These are phyloP conservation scores for Seriola aureovittata DNA, from an alignment of 2,113 vertebrate genomes.

Conservation along the genomic window DNA sequence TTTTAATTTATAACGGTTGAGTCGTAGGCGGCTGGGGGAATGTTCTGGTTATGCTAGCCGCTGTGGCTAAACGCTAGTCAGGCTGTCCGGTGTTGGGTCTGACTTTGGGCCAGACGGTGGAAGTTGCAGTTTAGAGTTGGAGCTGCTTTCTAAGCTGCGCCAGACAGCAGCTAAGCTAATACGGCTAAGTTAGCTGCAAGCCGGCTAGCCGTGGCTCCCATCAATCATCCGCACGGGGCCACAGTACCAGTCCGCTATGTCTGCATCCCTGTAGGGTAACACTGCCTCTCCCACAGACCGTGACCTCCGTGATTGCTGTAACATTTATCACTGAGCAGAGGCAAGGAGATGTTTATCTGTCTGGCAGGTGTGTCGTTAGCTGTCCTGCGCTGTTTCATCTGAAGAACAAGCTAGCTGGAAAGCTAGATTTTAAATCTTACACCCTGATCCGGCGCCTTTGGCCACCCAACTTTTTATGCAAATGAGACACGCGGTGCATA, in stretches of 20 bases:
- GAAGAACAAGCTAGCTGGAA: conserved; percentile 49
- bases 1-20: conserved; percentile 26
- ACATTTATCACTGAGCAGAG: neutral
- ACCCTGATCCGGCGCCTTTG: conserved; percentile 20
- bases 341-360: neutral
- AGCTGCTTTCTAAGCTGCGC: conserved; percentile 66
- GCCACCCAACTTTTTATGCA: conserved; percentile 39
- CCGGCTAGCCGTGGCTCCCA: conserved; percentile 39
- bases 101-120: conserved; percentile 53
- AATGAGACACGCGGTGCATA: conserved; percentile 5
- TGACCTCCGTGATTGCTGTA: conserved; percentile 26
- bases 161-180: conserved; percentile 74
- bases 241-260: conserved; percentile 16
- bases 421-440: conserved; percentile 10
- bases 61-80: conserved; percentile 34
- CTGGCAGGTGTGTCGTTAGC: conserved; percentile 26
- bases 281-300: conserved; percentile 42
- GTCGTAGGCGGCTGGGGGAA: conserved; percentile 41
- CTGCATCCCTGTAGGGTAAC: neutral
- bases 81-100: conserved; percentile 51
- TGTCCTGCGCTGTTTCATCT: conserved; percentile 26
- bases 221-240: conserved; percentile 45
- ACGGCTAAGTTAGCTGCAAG: conserved; percentile 54
- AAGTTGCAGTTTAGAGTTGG: conserved; percentile 71
- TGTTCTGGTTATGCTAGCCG: conserved; percentile 46